These are phyloP conservation scores for Lasioglossum marginatum DNA, from an alignment of 2,888 invertebrate genomes.

Conservation along the genomic window DNA sequence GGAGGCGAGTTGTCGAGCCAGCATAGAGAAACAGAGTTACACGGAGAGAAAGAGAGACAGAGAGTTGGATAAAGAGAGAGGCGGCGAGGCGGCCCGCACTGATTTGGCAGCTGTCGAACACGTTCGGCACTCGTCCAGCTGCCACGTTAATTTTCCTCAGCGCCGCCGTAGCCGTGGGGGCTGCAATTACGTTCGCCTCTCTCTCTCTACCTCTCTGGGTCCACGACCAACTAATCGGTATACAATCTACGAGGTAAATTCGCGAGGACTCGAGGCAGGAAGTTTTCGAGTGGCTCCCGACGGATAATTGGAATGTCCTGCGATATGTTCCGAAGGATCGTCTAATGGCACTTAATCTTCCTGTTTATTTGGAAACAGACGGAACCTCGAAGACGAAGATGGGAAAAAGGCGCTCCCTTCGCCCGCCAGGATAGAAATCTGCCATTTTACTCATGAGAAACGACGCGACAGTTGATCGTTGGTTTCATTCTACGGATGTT, in stretches of 20 bases:
- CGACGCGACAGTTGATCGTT: too few species aligned
- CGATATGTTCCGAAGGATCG: conserved; percentile 39
- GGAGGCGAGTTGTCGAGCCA: conserved; percentile 23
- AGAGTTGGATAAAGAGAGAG: background rate
- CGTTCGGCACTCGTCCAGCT: conserved; percentile 75
- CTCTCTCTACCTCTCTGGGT: conserved; percentile 24
- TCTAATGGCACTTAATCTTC: conserved; percentile 51
- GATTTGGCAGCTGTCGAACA: conserved; percentile 82
- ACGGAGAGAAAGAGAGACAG: background rate
- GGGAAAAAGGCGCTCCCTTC: background rate
- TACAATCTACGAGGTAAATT: conserved; percentile 68
- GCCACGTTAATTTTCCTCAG: conserved; percentile 71
- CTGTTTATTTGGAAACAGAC: conserved; percentile 9
- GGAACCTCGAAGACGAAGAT: background rate
- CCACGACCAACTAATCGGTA: conserved; percentile 67
- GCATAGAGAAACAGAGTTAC: background rate
- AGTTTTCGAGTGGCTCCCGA: conserved; percentile 38
- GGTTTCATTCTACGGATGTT: background rate
- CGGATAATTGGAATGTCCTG: conserved; percentile 57
- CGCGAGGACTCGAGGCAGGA: conserved; percentile 58
- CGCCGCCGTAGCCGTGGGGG: conserved; percentile 41
- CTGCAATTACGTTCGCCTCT: conserved; percentile 65
- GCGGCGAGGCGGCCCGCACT: conserved; percentile 44
- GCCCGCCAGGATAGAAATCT: background rate
- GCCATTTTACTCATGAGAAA: background rate